phyloP scores from a whole-genome alignment of 2,113 vertebrate species.

The Nyctibius bracteatus region DNA sequence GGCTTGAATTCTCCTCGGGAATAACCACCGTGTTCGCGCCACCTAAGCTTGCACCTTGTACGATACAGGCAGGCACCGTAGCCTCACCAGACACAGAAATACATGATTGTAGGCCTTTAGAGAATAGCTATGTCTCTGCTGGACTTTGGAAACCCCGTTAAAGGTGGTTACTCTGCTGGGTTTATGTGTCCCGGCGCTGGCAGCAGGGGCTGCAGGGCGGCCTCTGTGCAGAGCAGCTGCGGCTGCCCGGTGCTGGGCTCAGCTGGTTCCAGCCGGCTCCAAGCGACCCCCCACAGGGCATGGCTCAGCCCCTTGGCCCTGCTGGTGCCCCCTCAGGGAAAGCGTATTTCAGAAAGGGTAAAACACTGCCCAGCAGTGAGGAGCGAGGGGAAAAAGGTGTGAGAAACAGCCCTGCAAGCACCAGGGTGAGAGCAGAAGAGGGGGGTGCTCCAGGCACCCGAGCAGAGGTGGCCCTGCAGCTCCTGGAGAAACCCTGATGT shows the following conservation, averaged over 20 bases:
- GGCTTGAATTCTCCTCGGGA: not conserved
- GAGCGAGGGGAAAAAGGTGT: not conserved
- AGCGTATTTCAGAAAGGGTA: not conserved
- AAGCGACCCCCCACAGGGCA: rapidly evolving
- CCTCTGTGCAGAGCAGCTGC: rapidly evolving
- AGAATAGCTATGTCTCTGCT: not conserved
- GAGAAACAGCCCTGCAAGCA: not conserved
- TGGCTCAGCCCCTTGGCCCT: not conserved
- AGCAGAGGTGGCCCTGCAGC: not conserved
- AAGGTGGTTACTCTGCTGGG: not conserved
- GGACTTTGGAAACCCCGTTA: not conserved
- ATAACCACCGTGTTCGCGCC: rapidly evolving
- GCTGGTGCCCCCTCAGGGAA: rapidly evolving
- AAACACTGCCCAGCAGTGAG: not conserved
- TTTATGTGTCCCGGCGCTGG: not conserved
- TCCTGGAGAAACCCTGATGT: no score
- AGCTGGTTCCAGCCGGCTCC: rapidly evolving
- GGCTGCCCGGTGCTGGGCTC: not conserved
- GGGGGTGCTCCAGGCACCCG: not conserved
- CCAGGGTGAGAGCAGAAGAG: not conserved
- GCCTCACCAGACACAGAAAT: not conserved
- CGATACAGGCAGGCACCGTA: rapidly evolving
- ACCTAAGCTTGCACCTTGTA: not conserved
- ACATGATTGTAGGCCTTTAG: rapidly evolving
- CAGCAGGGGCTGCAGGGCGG: not conserved